Evolutionary conservation across 2,113 vertebrate genomes (phyloP).

Genomic region (Nerophis ophidion): DNA sequence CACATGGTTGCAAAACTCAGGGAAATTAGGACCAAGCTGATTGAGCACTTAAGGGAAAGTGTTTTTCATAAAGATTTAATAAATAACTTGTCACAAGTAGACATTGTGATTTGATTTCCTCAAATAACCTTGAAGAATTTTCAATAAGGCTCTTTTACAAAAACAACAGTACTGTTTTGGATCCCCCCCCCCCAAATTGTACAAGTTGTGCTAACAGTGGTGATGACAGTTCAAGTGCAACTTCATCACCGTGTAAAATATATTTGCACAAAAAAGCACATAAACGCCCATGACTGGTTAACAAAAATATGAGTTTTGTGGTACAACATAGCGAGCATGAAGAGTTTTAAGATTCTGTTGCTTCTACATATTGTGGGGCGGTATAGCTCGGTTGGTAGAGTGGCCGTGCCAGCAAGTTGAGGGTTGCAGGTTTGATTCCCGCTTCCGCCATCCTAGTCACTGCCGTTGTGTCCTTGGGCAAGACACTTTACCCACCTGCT

Average conservation of each 20-base stretch:
- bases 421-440: no score
- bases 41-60: background rate
- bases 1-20: constrained; percentile 38
- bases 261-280: background rate
- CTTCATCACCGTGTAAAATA: background rate
- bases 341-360: constrained; percentile 1
- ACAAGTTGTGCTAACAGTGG: background rate
- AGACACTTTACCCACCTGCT: no score
- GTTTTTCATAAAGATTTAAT: background rate
- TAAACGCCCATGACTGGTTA: background rate
- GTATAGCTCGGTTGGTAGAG: no score
- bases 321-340: background rate
- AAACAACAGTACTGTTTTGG: background rate
- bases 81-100: background rate
- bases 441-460: no score
- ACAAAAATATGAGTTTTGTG: background rate
- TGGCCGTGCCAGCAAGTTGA: no score
- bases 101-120: background rate
- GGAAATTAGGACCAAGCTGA: constrained; percentile 21
- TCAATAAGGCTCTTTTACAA: constrained; percentile 1
- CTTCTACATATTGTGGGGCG: no score
- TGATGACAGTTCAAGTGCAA: background rate
- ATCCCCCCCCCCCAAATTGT: background rate
- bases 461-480: no score
- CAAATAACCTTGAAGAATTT: background rate